Base-by-base conservation (phyloP, 2,888 invertebrate species). In the Pantelozetes paolii region DNA sequence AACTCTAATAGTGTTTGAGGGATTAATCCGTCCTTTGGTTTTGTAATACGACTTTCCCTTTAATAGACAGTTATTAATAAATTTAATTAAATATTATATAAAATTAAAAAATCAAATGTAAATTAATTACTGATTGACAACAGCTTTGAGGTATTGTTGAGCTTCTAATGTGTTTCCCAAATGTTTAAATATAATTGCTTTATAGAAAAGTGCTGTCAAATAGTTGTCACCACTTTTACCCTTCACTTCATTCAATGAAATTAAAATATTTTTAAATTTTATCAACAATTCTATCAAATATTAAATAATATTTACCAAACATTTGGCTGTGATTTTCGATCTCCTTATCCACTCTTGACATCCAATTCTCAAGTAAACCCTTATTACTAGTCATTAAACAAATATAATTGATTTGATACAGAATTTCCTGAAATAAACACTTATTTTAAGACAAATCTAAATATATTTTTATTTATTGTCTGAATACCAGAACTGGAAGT, bases 361-460 rank as follows among this genome's bases (percentile, higher is more conserved):
- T 28, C 74, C 74, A 74, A 20, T 30, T 74, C 18, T 74, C 30
- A 11, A 36, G 8, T 9, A 74, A 13, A 2, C 8, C 20, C 3
- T 54, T 28, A 54, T 74, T 70, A 8, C 71, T 59, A 20, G 50
- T 45, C 6, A 74, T 11, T 30, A 74, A 26, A 54, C 67, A 50
- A 54, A 74, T 59, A 36, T 74, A 74, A 54, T 74, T 74, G 13
- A 74, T 23, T 30, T 74, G 69, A 30, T 74, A 74, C 30, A 74
- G 28, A 26, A 70, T 48, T 70, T 74, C 74, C 74, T 74, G 26
- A 13, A 54, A 54, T 26, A 8, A 36, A 36, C 11, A 36, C 5
- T 36, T 8, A 36, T 36, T 36, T 11, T 5, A 36, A 36, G 5
- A 36, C 5, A 36, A 36, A n/a, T n/a, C n/a, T n/a, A n/a, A n/a